Percentiles rank a stretch among this genome's conserved stretches.
Evolutionary conservation across 2,888 invertebrate species (phyloP).

Genomic region (Teleogryllus oceanicus): DNA sequence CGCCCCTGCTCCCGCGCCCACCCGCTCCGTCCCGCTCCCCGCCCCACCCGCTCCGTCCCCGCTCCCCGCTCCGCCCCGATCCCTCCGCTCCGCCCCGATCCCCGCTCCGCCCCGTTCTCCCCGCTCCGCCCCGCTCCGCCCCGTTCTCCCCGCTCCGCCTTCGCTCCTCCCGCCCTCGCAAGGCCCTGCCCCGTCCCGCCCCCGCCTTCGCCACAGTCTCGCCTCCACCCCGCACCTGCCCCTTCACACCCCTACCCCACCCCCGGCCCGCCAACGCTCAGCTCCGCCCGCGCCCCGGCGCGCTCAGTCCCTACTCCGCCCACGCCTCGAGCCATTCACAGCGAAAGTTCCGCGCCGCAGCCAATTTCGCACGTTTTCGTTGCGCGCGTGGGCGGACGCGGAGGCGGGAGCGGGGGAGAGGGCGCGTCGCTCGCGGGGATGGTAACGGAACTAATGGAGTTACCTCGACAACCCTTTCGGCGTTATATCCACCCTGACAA

Average conservation of each 20-base stretch:
- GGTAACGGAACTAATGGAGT: background rate
- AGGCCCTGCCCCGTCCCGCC: no score
- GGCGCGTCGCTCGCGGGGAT: background rate
- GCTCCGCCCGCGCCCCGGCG: no score
- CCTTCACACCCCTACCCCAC: background rate
- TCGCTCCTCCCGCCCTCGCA: no score
- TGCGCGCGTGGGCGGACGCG: background rate
- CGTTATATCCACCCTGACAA: conserved; percentile 18
- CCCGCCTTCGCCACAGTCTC: no score
- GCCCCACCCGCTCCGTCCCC: no score
- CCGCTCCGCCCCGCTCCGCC: no score
- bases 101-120: no score
- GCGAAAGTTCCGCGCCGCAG: background rate
- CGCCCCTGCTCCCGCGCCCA: no score
- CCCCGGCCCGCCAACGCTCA: background rate
- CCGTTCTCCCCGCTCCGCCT: no score
- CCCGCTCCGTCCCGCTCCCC: no score
- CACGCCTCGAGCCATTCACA: background rate
- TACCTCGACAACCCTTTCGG: background rate
- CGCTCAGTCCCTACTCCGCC: background rate
- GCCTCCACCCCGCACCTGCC: background rate
- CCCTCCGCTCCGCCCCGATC: no score
- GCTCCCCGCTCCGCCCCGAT: no score
- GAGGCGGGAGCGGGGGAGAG: background rate
- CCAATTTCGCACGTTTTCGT: background rate